Base-by-base conservation (phyloP, 2,797 vertebrate species). In the Myotis pilosus region DNA sequence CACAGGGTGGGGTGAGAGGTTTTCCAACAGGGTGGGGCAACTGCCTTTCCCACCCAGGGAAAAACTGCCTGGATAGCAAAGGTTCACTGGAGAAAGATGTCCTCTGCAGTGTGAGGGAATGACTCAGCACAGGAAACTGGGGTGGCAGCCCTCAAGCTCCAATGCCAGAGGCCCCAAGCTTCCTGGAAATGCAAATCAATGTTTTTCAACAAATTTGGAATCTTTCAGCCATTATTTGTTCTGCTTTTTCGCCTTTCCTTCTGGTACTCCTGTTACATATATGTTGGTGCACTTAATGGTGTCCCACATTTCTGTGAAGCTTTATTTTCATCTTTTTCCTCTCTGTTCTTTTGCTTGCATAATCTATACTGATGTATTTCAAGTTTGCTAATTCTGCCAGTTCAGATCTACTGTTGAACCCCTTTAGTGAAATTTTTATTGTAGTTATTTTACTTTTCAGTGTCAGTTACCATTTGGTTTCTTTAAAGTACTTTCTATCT, bases 201-300 rank as follows among this genome's bases (percentile, higher is more conserved):
- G 44, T 87, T 89, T 95, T 82, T 57, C 44, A 82, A 49, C 81
- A 57, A 85, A 68, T 87, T 88, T 91, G 71, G n/a, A 36, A 91
- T 11, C 57, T 83, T 92, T 49, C 20, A 69, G 62, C 49, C 41
- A 38, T 49, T 38, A 38, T 57, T 76, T 92, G 86, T 76, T 51
- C 28, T 78, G 11, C 22, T 90, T 83, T 91, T 4, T 9, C n/a
- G 87, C 60, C 20, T 69, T 12, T 95, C 33, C 44, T 76, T 69
- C n/a, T 91, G 47, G 41, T 88, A 78, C 38, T 91, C 47, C 16
- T 49, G 79, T 83, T 88, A 78, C 25, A n/a, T 87, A 83, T 72
- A 68, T 83, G 41, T 72, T 83, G n/a, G 20, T 81, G 38, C 15
- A 81, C 19, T 87, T 88, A 95, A 85, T 84, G 22, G 28, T 88